phyloP scores from a whole-genome alignment of 2,888 invertebrate species.

The Rhingia campestris region DNA sequence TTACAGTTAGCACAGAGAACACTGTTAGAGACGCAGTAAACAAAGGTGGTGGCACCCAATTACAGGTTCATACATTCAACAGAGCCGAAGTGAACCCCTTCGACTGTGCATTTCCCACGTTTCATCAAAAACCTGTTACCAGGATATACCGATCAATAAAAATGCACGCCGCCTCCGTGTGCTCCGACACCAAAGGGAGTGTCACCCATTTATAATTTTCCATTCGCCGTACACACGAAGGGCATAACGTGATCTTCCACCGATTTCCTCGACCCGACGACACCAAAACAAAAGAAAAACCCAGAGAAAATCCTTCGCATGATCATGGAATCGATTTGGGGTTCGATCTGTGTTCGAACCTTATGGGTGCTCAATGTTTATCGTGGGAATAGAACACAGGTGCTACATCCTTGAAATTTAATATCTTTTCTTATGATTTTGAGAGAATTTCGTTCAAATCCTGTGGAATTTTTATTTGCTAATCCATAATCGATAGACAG shows the following conservation, averaged over 20 bases:
- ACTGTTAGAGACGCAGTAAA: neutral
- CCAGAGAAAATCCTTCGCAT: constrained; percentile 38
- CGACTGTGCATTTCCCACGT: constrained; percentile 56
- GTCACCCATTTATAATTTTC: constrained; percentile 65
- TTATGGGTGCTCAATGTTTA: constrained; percentile 51
- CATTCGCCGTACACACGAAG: constrained; percentile 18
- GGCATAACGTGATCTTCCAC: constrained; percentile 61
- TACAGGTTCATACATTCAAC: constrained; percentile 57
- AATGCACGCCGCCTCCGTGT: constrained; percentile 16
- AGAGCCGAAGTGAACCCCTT: constrained; percentile 21
- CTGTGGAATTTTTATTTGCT: constrained; percentile 61
- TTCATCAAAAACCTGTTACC: constrained; percentile 70
- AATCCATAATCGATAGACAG: constrained; percentile 69
- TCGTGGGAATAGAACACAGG: constrained; percentile 68
- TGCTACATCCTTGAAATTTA: constrained; percentile 61
- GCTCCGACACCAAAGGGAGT: constrained; percentile 39
- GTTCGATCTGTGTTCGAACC: constrained; percentile 57
- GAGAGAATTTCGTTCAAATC: constrained; percentile 37
- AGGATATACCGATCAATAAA: constrained; percentile 63
- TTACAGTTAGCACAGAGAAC: constrained; percentile 21
- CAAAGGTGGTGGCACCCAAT: constrained; percentile 53
- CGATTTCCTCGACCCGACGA: constrained; percentile 19
- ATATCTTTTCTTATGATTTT: constrained; percentile 53
- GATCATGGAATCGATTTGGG: constrained; percentile 47
- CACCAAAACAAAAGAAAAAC: constrained; percentile 25